These are phyloP conservation scores for Laticauda colubrina DNA, from an alignment of 2,113 vertebrate genomes.

Conservation along the genomic window DNA sequence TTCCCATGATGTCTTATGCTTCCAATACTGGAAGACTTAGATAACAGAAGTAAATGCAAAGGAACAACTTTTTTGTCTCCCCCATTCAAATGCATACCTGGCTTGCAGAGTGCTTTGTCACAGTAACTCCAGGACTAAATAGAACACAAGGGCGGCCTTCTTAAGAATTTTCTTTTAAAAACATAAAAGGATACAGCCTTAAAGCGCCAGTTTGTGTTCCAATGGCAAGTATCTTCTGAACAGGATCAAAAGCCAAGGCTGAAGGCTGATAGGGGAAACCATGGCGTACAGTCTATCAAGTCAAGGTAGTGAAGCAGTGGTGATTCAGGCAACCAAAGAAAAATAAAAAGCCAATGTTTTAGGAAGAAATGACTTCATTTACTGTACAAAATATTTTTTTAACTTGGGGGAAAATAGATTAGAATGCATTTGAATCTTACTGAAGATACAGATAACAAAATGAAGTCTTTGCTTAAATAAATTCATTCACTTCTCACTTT, in stretches of 20 bases:
- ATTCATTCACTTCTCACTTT: background rate
- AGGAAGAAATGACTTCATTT: slow-evolving; percentile 30
- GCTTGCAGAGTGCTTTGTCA: slow-evolving; percentile 28
- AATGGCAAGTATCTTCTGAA: slow-evolving; percentile 97
- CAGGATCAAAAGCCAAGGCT: slow-evolving; percentile 96
- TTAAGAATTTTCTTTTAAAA: slow-evolving; percentile 18
- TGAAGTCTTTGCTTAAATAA: slow-evolving; percentile 25
- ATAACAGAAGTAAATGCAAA: slow-evolving; percentile 30
- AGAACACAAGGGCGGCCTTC: slow-evolving; percentile 9
- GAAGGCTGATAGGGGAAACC: slow-evolving; percentile 98
- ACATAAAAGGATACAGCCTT: slow-evolving; percentile 93
- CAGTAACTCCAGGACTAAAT: slow-evolving; percentile 26
- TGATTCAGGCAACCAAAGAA: slow-evolving; percentile 42
- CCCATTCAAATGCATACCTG: slow-evolving; percentile 25
- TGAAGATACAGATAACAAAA: background rate
- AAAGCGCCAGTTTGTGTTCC: slow-evolving; percentile 94
- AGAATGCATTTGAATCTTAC: slow-evolving; percentile 22
- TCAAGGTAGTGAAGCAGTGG: slow-evolving; percentile 46
- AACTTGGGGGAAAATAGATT: background rate
- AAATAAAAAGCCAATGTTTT: slow-evolving; percentile 53
- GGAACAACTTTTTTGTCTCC: background rate
- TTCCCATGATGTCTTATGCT: slow-evolving; percentile 10
- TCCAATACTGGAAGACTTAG: slow-evolving; percentile 3
- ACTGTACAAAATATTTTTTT: slow-evolving; percentile 11
- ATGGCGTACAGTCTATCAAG: slow-evolving; percentile 92